Conservation (phyloP, 2,113 vertebrate genomes). For the Morone saxatilis region DNA sequence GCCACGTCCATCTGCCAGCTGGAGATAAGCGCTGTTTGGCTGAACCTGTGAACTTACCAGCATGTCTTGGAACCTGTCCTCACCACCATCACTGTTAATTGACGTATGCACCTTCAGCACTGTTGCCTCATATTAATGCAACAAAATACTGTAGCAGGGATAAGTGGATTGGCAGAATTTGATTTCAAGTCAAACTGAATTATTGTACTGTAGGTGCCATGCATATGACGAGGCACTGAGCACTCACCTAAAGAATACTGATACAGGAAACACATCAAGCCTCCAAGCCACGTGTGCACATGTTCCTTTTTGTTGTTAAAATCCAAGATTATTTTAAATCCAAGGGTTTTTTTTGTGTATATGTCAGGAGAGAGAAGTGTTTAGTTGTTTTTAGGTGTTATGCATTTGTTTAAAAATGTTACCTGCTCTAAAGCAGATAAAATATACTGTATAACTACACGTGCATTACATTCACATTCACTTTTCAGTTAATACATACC, state of each 20-base stretch:
- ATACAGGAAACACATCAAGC: not conserved
- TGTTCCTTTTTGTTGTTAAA: not conserved
- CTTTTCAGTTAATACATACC: not conserved
- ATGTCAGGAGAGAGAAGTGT: not conserved
- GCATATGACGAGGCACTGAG: not conserved
- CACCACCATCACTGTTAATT: slow-evolving; percentile 54
- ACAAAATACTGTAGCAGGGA: slow-evolving; percentile 18
- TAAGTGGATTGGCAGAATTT: slow-evolving; percentile 42
- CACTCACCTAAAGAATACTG: not conserved
- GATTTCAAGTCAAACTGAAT: slow-evolving; percentile 37
- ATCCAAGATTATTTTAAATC: not conserved
- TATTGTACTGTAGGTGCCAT: slow-evolving; percentile 9
- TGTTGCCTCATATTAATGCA: slow-evolving; percentile 38
- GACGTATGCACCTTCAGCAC: slow-evolving; percentile 57
- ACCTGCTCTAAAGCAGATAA: not conserved
- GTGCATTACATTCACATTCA: not conserved
- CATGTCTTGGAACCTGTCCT: slow-evolving; percentile 66
- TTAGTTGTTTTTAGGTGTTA: not conserved
- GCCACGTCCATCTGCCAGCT: slow-evolving; percentile 78
- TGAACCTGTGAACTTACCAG: slow-evolving; percentile 74
- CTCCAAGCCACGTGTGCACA: not conserved
- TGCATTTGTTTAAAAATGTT: not conserved
- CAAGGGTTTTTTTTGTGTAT: not conserved
- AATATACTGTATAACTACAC: not conserved
- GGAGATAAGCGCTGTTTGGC: slow-evolving; percentile 79